A percentile compares a stretch with the other conserved stretches of the same genome.
These are phyloP conservation scores for Perodicticus potto DNA, from an alignment of 2,797 vertebrate genomes.

Conservation along the genomic window DNA sequence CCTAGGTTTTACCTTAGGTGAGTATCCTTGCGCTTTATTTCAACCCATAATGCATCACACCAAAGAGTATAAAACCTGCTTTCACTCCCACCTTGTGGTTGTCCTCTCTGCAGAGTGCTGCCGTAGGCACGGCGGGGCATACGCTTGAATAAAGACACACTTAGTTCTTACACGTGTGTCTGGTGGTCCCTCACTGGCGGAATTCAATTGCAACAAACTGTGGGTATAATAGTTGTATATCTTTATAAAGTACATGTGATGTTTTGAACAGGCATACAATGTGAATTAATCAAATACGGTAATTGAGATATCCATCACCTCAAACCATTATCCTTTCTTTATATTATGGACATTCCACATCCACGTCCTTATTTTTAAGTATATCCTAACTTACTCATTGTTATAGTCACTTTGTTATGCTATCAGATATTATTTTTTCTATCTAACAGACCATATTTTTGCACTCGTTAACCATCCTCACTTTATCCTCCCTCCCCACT, in stretches of 20 bases:
- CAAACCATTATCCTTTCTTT: neutral
- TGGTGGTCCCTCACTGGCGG: too few species aligned
- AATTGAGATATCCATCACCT: neutral
- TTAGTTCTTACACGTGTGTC: too few species aligned
- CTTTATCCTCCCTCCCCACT: neutral
- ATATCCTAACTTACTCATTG: neutral
- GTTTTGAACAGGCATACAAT: neutral
- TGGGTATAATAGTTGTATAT: neutral
- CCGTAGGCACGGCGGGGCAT: too few species aligned
- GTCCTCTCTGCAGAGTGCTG: too few species aligned
- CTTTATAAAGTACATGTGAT: neutral
- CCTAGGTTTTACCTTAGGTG: too few species aligned
- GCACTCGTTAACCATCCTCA: neutral
- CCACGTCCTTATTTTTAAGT: neutral
- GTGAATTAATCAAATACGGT: neutral
- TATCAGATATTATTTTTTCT: neutral
- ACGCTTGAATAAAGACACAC: too few species aligned
- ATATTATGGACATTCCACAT: neutral
- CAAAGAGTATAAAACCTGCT: too few species aligned
- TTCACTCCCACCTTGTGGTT: too few species aligned
- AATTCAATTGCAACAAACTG: neutral
- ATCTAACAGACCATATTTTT: neutral
- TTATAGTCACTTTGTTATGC: neutral
- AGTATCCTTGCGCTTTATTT: too few species aligned
- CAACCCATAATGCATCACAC: too few species aligned